Evolutionary conservation across 2,797 vertebrate species (phyloP).

Genomic region (Paramormyrops hopkinsi): DNA sequence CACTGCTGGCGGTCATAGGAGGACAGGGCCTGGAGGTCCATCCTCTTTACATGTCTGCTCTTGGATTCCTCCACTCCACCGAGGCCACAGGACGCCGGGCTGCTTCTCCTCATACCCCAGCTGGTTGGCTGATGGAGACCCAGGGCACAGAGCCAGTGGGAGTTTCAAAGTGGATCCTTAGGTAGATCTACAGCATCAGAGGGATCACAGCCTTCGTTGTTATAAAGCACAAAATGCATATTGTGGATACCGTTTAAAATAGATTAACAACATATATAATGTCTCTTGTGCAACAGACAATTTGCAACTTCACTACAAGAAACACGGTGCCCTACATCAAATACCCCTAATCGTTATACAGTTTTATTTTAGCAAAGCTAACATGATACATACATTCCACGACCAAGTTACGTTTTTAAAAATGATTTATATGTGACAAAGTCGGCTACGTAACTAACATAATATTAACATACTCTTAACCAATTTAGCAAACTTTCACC

Average conservation of each 20-base stretch:
- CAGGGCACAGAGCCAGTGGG: neutral
- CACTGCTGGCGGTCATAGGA: constrained; percentile 1
- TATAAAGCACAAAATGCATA: neutral
- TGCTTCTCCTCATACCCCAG: neutral
- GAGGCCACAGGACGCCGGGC: neutral
- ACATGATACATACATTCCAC: neutral
- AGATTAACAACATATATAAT: neutral
- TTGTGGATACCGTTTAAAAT: neutral
- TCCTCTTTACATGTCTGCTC: neutral
- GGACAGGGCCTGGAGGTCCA: neutral
- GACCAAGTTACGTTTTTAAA: neutral
- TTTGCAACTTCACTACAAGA: neutral
- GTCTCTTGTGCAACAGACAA: neutral
- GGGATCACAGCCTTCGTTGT: neutral
- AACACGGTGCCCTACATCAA: neutral
- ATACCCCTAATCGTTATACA: neutral
- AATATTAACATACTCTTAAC: neutral
- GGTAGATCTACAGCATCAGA: neutral
- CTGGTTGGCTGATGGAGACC: neutral
- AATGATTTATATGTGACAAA: neutral
- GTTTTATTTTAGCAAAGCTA: neutral
- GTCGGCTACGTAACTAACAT: neutral
- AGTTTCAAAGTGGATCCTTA: neutral
- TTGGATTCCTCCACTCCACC: neutral
- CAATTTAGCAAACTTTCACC: neutral